Percentiles rank a stretch among this genome's conserved stretches.
Conservation (phyloP, 2,888 invertebrate genomes). For the Trichogramma evanescens region DNA sequence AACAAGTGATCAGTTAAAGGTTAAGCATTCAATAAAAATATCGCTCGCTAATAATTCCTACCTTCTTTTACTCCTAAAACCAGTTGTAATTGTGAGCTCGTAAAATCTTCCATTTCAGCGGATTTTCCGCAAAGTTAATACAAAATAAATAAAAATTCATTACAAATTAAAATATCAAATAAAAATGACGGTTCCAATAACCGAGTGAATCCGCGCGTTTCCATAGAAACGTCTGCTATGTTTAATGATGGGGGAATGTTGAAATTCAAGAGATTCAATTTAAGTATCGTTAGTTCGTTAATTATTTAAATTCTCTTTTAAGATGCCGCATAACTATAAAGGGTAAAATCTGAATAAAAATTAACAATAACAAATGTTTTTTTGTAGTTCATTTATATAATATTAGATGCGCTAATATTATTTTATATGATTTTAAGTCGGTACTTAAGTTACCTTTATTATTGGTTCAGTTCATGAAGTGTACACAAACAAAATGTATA, state of each 20-base stretch:
- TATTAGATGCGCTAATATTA: too few species aligned
- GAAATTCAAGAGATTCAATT: too few species aligned
- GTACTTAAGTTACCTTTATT: too few species aligned
- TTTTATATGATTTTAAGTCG: too few species aligned
- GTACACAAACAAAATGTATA: too few species aligned
- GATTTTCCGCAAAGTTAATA: constrained; percentile 1
- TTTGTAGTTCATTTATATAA: too few species aligned
- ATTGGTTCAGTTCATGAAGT: too few species aligned
- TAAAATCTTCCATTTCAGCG: constrained; percentile 56
- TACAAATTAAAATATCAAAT: constrained; percentile 11
- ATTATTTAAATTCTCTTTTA: too few species aligned
- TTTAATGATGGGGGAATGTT: not conserved
- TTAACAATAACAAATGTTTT: too few species aligned
- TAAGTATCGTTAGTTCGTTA: too few species aligned
- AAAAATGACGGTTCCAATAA: not conserved
- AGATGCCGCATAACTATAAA: too few species aligned
- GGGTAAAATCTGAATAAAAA: too few species aligned
- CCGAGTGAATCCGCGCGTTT: not conserved
- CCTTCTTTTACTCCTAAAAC: constrained; percentile 64
- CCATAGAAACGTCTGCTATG: constrained; percentile 3
- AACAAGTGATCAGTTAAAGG: constrained; percentile 8
- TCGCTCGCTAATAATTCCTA: constrained; percentile 25
- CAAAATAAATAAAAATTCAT: constrained; percentile 5
- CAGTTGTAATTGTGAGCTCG: constrained; percentile 59
- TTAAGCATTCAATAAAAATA: constrained; percentile 6